Evolutionary conservation across 2,888 invertebrate genomes (phyloP), one percentile per base, ranked within the genome.

Genomic region (Idaea aversata): DNA sequence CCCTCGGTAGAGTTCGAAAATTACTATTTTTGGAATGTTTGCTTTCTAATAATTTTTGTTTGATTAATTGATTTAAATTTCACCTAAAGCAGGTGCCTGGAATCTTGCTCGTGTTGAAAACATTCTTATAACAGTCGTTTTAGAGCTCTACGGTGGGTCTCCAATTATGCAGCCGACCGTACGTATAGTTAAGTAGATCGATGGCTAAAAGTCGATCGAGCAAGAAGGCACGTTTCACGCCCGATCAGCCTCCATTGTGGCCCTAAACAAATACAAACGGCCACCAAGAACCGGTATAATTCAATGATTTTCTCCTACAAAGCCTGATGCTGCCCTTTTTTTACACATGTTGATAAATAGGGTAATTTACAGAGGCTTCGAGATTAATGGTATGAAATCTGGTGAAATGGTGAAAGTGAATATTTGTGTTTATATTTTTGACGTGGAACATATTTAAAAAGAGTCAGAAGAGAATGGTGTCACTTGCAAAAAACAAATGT

Each of bases 231-330:
- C 59, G 34, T 59, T 59, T 25, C 59, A 59, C 59, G 59, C 59
- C 59, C 59, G 59, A 59, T 59, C 59, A 59, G 59, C 59, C 59
- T 59, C 59, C 15, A 59, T 47, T 59, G 59, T 59, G 34, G 59
- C 34, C 59, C 59, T 59, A 59, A 59, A 59, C 59, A 59, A 59
- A 59, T 34, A 47, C 47, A 47, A 47, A 47, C 47, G 47, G 13
- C 47, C 38, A 38, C 38, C 47, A 47, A 47, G 47, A 47, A 47
- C 47, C 47, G 47, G 47, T 47, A 47, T 47, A 47, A 47, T 47
- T 47, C 47, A 47, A 47, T 47, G 47, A 47, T 47, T 47, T 47
- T 47, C 47, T 47, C 47, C 47, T 47, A 47, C 47, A 47, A 47
- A 47, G 47, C 47, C 47, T 47, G 47, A 7, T 47, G 47, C 47